phyloP scores from a whole-genome alignment of 2,888 invertebrate genomes.

The Lasioglossum villosulum region DNA sequence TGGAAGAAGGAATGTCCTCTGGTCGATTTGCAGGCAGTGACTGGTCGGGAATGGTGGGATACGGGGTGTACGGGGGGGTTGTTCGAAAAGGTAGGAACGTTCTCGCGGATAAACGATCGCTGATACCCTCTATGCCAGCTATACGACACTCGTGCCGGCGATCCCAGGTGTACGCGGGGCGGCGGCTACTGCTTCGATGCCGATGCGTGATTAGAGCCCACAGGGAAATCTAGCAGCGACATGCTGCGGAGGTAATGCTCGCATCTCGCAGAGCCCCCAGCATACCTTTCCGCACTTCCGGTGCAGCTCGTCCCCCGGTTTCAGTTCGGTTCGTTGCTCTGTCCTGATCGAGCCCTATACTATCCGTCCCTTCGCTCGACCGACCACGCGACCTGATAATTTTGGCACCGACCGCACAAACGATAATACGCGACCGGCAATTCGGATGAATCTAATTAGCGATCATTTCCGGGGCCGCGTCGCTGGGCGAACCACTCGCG shows the following conservation, averaged over 20 bases:
- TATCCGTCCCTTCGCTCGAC: slow-evolving; percentile 23
- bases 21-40: not conserved
- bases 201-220: slow-evolving; percentile 81
- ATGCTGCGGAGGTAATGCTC: slow-evolving; percentile 74
- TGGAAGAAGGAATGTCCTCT: not conserved
- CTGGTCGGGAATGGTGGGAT: not conserved
- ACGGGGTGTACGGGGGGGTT: not conserved
- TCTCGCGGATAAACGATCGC: slow-evolving; percentile 28
- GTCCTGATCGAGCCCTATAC: slow-evolving; percentile 13
- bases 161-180: slow-evolving; percentile 69
- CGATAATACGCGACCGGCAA: slow-evolving; percentile 54
- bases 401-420: slow-evolving; percentile 30
- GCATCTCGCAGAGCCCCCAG: slow-evolving; percentile 46
- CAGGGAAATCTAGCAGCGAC: slow-evolving; percentile 81
- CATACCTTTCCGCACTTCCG: slow-evolving; percentile 60
- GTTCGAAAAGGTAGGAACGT: slow-evolving; percentile 1
- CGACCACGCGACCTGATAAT: slow-evolving; percentile 46
- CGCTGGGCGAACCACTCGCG: not conserved
- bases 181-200: slow-evolving; percentile 75
- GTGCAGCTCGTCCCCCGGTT: slow-evolving; percentile 7
- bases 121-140: slow-evolving; percentile 10
- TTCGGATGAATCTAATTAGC: slow-evolving; percentile 62
- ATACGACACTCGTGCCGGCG: slow-evolving; percentile 31
- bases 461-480: slow-evolving; percentile 47
- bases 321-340: slow-evolving; percentile 32